Conservation (phyloP, 2,113 vertebrate species). For the Scolopax mira region DNA sequence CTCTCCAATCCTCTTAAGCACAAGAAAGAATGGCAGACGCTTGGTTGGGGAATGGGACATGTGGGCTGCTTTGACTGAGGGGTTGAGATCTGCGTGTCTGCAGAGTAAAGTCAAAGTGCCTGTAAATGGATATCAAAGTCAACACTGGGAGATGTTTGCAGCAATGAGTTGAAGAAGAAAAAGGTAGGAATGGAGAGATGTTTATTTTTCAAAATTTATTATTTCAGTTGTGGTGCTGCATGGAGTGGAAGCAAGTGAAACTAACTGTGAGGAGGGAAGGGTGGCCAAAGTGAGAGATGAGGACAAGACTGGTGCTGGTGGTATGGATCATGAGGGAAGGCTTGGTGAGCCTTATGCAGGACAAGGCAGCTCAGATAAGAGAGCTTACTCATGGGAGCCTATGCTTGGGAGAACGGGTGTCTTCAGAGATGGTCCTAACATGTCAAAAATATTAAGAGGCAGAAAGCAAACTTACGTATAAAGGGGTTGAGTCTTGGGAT, state of each 20-base stretch:
- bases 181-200: neutral
- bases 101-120: neutral
- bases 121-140: neutral
- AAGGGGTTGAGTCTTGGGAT: neutral
- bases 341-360: fast-evolving
- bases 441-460: neutral
- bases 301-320: neutral
- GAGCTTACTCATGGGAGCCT: neutral
- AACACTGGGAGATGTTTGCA: neutral
- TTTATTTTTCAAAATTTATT: neutral
- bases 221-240: neutral
- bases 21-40: neutral
- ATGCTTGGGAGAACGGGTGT: neutral
- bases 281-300: fast-evolving
- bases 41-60: neutral
- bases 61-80: neutral
- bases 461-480: neutral
- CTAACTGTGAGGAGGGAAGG: neutral
- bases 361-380: neutral
- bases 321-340: neutral
- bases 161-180: neutral
- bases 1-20: neutral
- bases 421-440: neutral
- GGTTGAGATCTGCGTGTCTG: neutral
- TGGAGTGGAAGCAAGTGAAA: neutral